phyloP scores from a whole-genome alignment of 1,140 invertebrate genomes.

The Holotrichia oblita region DNA sequence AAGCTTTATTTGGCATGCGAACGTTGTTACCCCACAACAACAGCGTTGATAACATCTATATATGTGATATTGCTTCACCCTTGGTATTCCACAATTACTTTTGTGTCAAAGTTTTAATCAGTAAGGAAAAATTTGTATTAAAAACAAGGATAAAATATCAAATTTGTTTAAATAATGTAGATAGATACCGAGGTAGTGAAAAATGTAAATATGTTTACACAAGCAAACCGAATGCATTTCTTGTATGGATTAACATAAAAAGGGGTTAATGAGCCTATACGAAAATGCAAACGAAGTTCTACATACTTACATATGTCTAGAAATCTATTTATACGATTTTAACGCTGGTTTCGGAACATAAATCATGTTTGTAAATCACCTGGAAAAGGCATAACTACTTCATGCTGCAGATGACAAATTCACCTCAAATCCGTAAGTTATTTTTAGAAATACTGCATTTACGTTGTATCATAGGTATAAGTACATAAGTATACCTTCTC shows the following conservation, averaged over 20 bases:
- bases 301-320: neutral
- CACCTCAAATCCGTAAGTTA: slow-evolving; percentile 5
- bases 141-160: neutral
- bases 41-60: neutral
- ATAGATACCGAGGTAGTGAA: too few species aligned
- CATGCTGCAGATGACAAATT: slow-evolving; percentile 3
- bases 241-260: neutral
- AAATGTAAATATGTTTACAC: neutral
- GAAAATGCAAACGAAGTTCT: neutral
- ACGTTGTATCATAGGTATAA: too few species aligned
- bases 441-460: neutral
- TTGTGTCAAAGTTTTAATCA: neutral
- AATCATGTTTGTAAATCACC: neutral
- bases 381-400: slow-evolving; percentile 16
- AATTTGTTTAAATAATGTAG: neutral
- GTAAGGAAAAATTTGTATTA: neutral
- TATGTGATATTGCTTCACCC: slow-evolving; percentile 2
- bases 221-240: neutral
- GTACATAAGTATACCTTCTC: too few species aligned
- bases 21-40: neutral
- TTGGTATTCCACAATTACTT: neutral
- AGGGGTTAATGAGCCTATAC: neutral
- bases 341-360: neutral
- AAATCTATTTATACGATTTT: neutral
- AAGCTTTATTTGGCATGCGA: neutral